A percentile compares a stretch with the other conserved stretches of the same genome.
These are phyloP conservation scores for Parnassius glacialis DNA, from an alignment of 2,888 invertebrate genomes.

Conservation along the genomic window DNA sequence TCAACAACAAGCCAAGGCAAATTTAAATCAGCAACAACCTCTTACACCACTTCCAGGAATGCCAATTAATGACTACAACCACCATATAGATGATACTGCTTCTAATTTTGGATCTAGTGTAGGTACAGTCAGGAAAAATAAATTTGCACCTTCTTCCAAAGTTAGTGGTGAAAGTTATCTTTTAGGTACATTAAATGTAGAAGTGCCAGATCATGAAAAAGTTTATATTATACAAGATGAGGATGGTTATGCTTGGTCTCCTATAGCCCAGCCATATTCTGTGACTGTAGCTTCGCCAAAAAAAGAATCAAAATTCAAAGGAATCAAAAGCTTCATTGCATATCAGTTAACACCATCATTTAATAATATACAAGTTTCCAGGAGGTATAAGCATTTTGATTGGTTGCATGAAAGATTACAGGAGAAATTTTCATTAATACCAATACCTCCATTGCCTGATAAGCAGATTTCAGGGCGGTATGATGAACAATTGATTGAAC, in stretches of 20 bases:
- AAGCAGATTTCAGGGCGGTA: conserved; percentile 98
- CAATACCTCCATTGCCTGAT: conserved; percentile 98
- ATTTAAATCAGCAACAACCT: conserved; percentile 51
- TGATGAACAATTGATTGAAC: conserved; percentile 98
- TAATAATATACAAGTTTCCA: conserved; percentile 94
- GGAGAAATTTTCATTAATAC: conserved; percentile 96
- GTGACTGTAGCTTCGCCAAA: conserved; percentile 97
- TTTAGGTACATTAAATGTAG: conserved; percentile 86
- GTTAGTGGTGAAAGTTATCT: conserved; percentile 95
- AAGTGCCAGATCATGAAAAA: conserved; percentile 85
- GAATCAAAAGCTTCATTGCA: conserved; percentile 97
- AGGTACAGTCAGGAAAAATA: conserved; percentile 86
- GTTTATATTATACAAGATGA: conserved; percentile 88
- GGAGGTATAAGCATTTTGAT: conserved; percentile 99
- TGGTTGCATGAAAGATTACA: conserved; percentile 97
- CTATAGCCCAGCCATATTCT: conserved; percentile 86
- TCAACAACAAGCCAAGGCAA: conserved; percentile 55
- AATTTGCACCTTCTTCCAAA: conserved; percentile 94
- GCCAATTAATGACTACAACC: conserved; percentile 74
- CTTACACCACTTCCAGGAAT: conserved; percentile 72
- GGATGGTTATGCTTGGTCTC: conserved; percentile 89
- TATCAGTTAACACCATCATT: conserved; percentile 98
- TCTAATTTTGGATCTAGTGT: conserved; percentile 80
- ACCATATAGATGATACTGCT: conserved; percentile 74
- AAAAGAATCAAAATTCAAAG: conserved; percentile 98